Evolutionary conservation across 2,113 vertebrate genomes (phyloP).

Genomic region (Deroptyus accipitrinus): DNA sequence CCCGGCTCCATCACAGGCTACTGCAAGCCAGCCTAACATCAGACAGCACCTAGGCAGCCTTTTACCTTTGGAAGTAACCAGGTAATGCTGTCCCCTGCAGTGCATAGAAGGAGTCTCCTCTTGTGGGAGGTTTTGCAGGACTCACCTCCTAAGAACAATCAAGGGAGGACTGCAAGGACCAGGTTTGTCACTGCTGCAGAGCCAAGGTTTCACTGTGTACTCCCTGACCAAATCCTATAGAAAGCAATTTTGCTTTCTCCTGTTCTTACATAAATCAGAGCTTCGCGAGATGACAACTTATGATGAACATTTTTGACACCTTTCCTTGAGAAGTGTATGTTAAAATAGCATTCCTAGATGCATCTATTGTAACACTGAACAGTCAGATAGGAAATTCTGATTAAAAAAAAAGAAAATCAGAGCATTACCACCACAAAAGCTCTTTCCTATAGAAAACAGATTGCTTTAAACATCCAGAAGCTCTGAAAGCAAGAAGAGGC

Average conservation of each 20-base stretch:
- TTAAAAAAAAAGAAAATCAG: not conserved
- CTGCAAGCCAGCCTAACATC: not conserved
- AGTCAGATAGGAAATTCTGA: not conserved
- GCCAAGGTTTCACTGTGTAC: not conserved
- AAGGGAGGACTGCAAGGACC: not conserved
- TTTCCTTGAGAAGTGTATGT: not conserved
- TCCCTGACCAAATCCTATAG: not conserved
- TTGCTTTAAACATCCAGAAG: not conserved
- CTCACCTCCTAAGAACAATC: not conserved
- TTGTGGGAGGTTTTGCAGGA: not conserved
- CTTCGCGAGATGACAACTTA: not conserved
- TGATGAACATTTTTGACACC: not conserved
- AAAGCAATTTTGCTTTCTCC: conserved; percentile 1
- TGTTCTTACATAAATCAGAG: not conserved
- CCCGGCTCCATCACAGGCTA: not conserved
- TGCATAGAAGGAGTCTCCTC: not conserved
- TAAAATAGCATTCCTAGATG: not conserved
- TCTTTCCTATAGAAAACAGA: not conserved
- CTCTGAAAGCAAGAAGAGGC: not conserved
- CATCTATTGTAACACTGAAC: not conserved
- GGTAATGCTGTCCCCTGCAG: not conserved
- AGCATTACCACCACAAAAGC: not conserved
- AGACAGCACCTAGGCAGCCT: not conserved
- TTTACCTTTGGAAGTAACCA: not conserved
- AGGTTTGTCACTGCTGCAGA: not conserved